Evolutionary conservation across 2,888 invertebrate species (phyloP), one percentile per base, ranked within the genome.

Genomic region (Zygaena filipendulae): DNA sequence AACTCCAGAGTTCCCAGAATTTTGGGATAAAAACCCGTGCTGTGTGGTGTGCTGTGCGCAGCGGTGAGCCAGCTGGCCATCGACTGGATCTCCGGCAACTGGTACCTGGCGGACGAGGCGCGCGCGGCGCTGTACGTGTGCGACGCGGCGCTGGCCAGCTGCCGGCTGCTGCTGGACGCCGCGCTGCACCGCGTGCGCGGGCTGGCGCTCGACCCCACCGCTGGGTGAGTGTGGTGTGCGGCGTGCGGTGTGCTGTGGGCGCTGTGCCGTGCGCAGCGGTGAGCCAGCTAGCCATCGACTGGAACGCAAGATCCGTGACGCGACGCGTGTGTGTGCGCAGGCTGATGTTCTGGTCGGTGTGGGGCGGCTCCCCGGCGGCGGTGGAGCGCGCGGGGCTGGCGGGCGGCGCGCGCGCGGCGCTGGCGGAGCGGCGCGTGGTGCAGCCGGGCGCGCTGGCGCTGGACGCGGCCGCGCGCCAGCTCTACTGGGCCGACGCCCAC

Each of bases 1-100:
- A n/a, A n/a, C n/a, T n/a, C n/a, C n/a, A n/a, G n/a, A n/a, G n/a
- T n/a, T n/a, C n/a, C n/a, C n/a, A n/a, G n/a, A n/a, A n/a, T n/a
- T n/a, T n/a, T n/a, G n/a, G n/a, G n/a, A n/a, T n/a, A n/a, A n/a
- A n/a, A n/a, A n/a, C n/a, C n/a, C n/a, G n/a, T 3, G 2, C 10
- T 16, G 3, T 29, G 26, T 29, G 21, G 16, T 7, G 16, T 16
- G 7, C 13, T 27, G 13, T 25, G 32, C 45, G 56, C 63, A 88
- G 90, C 85, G 40, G 87, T 92, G 39, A 86, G 85, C 40, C 88
- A 89, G 56, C 80, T 94, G 49, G 87, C 87, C 4, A 62, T 88
- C 40, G 95, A 95, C 71, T 95, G 95, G 95, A 72, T 92, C 32
- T 85, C 90, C 9, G 85, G 85, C 46, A 92, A 92, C 75, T 93